Conservation (phyloP, 2,888 invertebrate genomes). For the Homarus gammarus region DNA sequence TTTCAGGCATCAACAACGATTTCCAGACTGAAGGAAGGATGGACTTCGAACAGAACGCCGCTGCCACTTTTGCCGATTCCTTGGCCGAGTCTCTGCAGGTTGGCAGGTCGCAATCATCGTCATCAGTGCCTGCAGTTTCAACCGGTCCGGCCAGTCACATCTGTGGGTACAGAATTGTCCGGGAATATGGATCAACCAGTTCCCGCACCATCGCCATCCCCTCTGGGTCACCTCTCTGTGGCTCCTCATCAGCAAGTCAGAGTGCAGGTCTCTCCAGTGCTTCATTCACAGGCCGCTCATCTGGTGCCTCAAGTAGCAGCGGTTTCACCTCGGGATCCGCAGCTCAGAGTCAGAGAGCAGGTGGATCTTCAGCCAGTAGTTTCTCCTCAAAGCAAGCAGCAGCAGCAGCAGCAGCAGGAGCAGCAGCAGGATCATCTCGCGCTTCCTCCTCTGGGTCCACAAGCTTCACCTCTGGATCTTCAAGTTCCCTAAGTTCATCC, state of each 20-base stretch:
- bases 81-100: slow-evolving; percentile 32
- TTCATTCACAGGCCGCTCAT: no score
- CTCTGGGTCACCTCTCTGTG: slow-evolving; percentile 13
- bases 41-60: slow-evolving; percentile 55
- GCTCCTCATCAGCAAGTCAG: background rate
- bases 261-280: background rate
- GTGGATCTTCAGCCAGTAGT: background rate
- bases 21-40: slow-evolving; percentile 33
- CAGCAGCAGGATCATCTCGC: background rate
- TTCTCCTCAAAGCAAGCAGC: background rate
- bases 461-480: slow-evolving; percentile 18
- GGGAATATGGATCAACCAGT: slow-evolving; percentile 17
- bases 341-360: background rate
- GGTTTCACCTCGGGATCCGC: background rate
- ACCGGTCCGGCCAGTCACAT: slow-evolving; percentile 36
- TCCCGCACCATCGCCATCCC: background rate
- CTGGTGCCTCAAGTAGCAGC: background rate
- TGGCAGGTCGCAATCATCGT: slow-evolving; percentile 27
- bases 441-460: background rate
- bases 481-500: background rate
- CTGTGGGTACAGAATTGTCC: slow-evolving; percentile 40
- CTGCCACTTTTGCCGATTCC: slow-evolving; percentile 51
- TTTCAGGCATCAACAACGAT: slow-evolving; percentile 69
- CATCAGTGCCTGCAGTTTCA: slow-evolving; percentile 24
- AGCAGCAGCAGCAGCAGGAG: background rate